Base-by-base conservation (phyloP, 2,888 invertebrate species). In the Idaea straminata region DNA sequence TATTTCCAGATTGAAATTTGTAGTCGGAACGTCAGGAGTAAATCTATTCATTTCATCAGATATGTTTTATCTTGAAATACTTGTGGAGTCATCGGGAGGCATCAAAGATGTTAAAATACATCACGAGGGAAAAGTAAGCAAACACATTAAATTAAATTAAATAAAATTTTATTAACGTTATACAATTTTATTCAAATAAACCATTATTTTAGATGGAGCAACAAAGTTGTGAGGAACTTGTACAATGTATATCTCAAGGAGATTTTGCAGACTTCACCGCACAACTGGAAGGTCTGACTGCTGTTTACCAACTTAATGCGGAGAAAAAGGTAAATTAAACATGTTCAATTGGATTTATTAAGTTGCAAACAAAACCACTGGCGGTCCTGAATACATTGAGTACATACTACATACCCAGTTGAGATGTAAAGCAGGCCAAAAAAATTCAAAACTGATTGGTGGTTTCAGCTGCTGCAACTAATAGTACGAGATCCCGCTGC, bases 51-150 rank as follows among this genome's bases (percentile, higher is more conserved):
- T 99, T 85, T 98, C 97, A 59, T 98, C 98, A 0, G 99, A 99
- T 83, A 98, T 98, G 98, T 99, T 99, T 88, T 98, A 97, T 86
- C 94, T 99, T 75, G 98, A 99, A 93, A 96, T 99, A 77, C 92
- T 97, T 64, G 93, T 99, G 64, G 98, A 98, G 80, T 93, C 96
- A 4, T 95, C 94, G 58, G 98, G 98, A 35, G 94, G 95, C 47
- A 96, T 99, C 0, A 96, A 96, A 82, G 98, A 98, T 93, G 98
- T 98, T 0, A 95, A 95, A 83, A 92, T 99, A 66, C 97, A 98
- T 85, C 98, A 98, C 84, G 98, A 98, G 87, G 97, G 97, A 77
- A 97, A 97, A 92, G 94, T 93, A 82, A 81, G 10, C 3, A 47
- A 13, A 47, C 47, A 47, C 47, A 47, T 47, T 47, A 0, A 7